Evolutionary conservation across 2,113 vertebrate species (phyloP).

Genomic region (Protobothrops flavoviridis): DNA sequence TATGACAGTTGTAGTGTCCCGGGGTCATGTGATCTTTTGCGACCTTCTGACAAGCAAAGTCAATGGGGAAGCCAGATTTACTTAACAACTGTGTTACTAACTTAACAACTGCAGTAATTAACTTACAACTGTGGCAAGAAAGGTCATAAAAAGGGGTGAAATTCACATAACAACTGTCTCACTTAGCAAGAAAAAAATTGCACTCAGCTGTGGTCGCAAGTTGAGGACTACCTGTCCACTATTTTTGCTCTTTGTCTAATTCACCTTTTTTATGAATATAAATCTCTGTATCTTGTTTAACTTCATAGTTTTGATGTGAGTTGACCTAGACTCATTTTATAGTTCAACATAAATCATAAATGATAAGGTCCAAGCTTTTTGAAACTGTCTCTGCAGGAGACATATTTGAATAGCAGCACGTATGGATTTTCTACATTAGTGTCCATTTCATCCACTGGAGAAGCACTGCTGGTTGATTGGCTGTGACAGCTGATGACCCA

Average conservation of each 20-base stretch:
- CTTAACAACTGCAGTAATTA: no score
- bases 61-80: no score
- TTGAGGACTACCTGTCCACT: no score
- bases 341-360: neutral
- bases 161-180: neutral
- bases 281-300: neutral
- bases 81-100: no score
- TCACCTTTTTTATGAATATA: neutral
- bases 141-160: no score
- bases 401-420: neutral
- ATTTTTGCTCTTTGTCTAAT: conserved; percentile 2
- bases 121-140: no score
- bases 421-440: neutral
- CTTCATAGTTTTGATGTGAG: neutral
- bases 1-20: no score
- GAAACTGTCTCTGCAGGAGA: neutral
- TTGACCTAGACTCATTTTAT: neutral
- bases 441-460: neutral
- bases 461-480: neutral
- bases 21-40: no score
- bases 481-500: neutral
- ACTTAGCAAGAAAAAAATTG: neutral
- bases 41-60: no score
- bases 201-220: no score
- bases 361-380: neutral